phyloP scores from a whole-genome alignment of 1,140 invertebrate genomes.

The Maniola jurtina region DNA sequence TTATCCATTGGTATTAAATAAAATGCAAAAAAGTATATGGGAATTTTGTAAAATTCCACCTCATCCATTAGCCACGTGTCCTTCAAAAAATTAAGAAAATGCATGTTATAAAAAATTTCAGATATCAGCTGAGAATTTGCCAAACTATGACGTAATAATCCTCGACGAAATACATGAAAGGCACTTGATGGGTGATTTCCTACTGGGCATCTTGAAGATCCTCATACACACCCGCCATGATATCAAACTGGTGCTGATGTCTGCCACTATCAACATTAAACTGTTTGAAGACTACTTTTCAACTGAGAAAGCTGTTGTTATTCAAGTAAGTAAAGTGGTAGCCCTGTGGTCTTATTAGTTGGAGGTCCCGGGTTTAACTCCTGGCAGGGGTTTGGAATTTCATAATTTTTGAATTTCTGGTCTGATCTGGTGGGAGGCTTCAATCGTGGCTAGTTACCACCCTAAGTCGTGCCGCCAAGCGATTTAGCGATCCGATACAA shows the following conservation, averaged over 20 bases:
- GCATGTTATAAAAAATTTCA: constrained; percentile 41
- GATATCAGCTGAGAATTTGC: constrained; percentile 80
- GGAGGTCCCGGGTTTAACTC: too few species aligned
- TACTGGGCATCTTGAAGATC: constrained; percentile 95
- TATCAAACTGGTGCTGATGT: constrained; percentile 98
- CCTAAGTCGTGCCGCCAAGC: too few species aligned
- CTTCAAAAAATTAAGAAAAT: too few species aligned
- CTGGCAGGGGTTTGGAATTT: too few species aligned
- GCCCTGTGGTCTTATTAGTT: too few species aligned
- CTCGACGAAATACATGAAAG: constrained; percentile 98
- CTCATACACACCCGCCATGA: constrained; percentile 88
- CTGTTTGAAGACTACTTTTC: constrained; percentile 95
- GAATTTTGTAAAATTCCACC: not conserved
- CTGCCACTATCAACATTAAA: constrained; percentile 98
- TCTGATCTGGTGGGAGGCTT: too few species aligned
- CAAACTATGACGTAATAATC: constrained; percentile 92
- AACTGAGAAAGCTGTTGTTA: constrained; percentile 87
- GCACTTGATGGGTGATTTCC: constrained; percentile 96
- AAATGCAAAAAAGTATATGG: too few species aligned
- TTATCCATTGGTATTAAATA: too few species aligned
- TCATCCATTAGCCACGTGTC: too few species aligned
- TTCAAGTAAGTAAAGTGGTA: constrained; percentile 85
- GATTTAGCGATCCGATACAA: too few species aligned
- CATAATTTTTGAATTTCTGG: too few species aligned
- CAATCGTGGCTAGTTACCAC: too few species aligned